Percentiles rank a stretch among this genome's conserved stretches.
Conservation (phyloP, 1,140 invertebrate species). For the Hormaphis cornu region DNA sequence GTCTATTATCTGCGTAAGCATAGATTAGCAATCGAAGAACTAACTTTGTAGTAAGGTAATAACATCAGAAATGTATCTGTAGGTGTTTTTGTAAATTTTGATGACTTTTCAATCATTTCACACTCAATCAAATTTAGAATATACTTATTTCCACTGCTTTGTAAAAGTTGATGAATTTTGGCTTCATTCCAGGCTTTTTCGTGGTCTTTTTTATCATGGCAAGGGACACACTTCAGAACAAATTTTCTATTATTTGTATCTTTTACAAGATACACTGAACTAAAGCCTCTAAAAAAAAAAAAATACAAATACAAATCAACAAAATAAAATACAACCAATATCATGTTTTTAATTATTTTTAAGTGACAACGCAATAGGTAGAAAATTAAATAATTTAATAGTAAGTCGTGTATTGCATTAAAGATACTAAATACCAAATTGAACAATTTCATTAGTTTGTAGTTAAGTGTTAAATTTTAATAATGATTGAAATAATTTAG, state of each 20-base stretch:
- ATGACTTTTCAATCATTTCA: conserved; percentile 14
- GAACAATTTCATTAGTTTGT: too few relatives aligned
- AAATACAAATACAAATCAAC: conserved; percentile 26
- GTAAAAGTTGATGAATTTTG: conserved; percentile 49
- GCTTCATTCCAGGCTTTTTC: conserved; percentile 63
- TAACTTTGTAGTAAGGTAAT: conserved; percentile 65
- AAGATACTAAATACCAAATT: too few relatives aligned
- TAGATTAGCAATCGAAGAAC: conserved; percentile 34
- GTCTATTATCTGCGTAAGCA: background rate
- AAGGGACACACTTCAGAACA: conserved; percentile 73
- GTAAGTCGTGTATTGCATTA: too few relatives aligned
- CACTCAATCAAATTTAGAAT: conserved; percentile 13
- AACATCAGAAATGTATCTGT: conserved; percentile 67
- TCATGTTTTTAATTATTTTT: too few relatives aligned
- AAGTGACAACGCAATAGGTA: too few relatives aligned
- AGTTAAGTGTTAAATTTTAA: too few relatives aligned
- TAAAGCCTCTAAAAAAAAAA: conserved; percentile 61
- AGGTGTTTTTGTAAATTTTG: conserved; percentile 15
- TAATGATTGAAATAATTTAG: too few relatives aligned
- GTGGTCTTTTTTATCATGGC: conserved; percentile 70
- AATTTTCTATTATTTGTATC: conserved; percentile 58
- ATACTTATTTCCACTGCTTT: background rate
- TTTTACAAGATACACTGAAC: conserved; percentile 68
- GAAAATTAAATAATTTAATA: too few relatives aligned
- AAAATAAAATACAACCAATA: background rate